Conservation (phyloP, 2,888 invertebrate species). For the Cryptus viduatorius region DNA sequence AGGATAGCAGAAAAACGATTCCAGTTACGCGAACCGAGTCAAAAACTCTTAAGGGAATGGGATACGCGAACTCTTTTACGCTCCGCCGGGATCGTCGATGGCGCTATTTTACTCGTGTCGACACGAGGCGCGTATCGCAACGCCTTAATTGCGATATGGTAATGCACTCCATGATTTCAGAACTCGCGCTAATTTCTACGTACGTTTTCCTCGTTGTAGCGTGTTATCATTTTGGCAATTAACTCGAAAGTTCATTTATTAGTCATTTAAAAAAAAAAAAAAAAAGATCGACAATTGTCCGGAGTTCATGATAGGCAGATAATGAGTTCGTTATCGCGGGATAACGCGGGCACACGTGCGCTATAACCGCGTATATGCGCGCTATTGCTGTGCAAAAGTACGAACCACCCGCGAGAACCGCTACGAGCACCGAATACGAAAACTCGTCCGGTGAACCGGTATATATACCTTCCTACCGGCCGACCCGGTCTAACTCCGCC, state of each 20-base stretch:
- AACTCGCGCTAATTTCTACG: too few species aligned
- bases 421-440: slow-evolving; percentile 32
- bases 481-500: background rate
- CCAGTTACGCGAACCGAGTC: too few species aligned
- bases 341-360: background rate
- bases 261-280: background rate
- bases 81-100: too few species aligned
- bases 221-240: too few species aligned
- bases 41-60: too few species aligned
- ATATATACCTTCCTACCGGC: background rate
- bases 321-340: slow-evolving; percentile 1
- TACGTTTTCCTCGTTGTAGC: too few species aligned
- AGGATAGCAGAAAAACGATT: too few species aligned
- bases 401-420: slow-evolving; percentile 32
- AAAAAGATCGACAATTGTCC: background rate
- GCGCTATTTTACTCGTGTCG: too few species aligned
- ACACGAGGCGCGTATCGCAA: too few species aligned
- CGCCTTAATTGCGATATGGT: too few species aligned
- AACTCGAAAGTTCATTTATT: background rate
- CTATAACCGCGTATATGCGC: slow-evolving; percentile 15
- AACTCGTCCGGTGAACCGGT: slow-evolving; percentile 40
- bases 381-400: slow-evolving; percentile 4
- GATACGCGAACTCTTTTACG: too few species aligned
- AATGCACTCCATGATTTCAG: too few species aligned
- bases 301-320: background rate